These are phyloP conservation scores for Rhyacichthys aspro DNA, from an alignment of 2,797 vertebrate genomes.

Conservation along the genomic window DNA sequence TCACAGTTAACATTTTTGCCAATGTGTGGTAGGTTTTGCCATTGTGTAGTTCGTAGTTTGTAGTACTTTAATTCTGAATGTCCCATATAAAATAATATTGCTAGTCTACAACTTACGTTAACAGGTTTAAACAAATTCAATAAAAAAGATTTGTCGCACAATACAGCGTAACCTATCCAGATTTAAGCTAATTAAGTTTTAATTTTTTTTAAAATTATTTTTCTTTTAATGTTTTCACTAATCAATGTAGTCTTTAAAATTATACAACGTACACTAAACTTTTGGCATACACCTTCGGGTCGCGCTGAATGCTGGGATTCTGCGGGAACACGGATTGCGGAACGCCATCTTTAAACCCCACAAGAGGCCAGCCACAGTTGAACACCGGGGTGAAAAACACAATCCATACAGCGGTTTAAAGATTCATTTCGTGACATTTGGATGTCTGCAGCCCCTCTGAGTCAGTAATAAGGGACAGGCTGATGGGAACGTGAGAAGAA, in stretches of 20 bases:
- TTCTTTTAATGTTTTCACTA: too few relatives aligned
- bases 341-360: conserved; percentile 89
- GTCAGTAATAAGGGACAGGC: conserved; percentile 22
- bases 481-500: conserved; percentile 38
- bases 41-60: background rate
- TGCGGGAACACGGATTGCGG: conserved; percentile 71
- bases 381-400: conserved; percentile 73
- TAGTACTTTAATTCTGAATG: too few relatives aligned
- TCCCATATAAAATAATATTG: too few relatives aligned
- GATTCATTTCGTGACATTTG: conserved; percentile 42
- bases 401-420: conserved; percentile 48
- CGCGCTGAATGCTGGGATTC: conserved; percentile 80
- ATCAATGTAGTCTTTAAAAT: background rate
- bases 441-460: conserved; percentile 26
- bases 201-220: too few relatives aligned
- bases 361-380: conserved; percentile 75
- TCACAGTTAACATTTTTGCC: background rate
- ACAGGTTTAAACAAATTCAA: too few relatives aligned
- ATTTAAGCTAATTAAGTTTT: too few relatives aligned
- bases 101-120: too few relatives aligned
- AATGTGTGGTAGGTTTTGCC: background rate
- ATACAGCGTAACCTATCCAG: too few relatives aligned
- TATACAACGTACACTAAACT: background rate
- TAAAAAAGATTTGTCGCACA: too few relatives aligned
- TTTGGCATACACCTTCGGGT: conserved; percentile 12